Conservation (phyloP, 2,797 vertebrate genomes). For the Aviceda leuphotes region DNA sequence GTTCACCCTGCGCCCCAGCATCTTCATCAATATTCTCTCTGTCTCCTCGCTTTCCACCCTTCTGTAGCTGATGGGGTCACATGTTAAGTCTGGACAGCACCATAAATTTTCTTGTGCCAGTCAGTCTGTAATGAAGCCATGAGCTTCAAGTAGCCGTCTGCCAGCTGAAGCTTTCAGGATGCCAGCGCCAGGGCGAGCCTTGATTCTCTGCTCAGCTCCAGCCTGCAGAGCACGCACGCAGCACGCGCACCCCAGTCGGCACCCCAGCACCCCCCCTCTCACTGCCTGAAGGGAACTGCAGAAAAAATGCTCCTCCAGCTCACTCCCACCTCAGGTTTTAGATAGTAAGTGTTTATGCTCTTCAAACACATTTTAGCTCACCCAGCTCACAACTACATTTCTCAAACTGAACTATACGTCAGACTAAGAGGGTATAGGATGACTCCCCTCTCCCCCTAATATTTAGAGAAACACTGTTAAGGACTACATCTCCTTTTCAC, state of each 20-base stretch:
- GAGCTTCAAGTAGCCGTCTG: not conserved
- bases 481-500: not conserved
- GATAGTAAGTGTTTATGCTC: not conserved
- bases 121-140: not conserved
- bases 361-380: not conserved
- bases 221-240: not conserved
- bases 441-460: not conserved
- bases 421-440: not conserved
- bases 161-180: not conserved
- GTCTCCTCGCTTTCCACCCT: not conserved
- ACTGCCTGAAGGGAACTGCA: not conserved
- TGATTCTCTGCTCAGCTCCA: not conserved
- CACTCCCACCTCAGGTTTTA: not conserved
- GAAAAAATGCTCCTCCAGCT: not conserved
- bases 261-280: not conserved
- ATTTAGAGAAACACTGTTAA: not conserved
- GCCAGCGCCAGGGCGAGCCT: not conserved
- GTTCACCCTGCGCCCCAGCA: not conserved
- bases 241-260: not conserved
- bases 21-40: not conserved
- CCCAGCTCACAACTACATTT: not conserved
- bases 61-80: not conserved
- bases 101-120: not conserved
- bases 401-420: not conserved
- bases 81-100: not conserved